phyloP scores from a whole-genome alignment of 2,797 vertebrate species.

The Amniataba percoides region DNA sequence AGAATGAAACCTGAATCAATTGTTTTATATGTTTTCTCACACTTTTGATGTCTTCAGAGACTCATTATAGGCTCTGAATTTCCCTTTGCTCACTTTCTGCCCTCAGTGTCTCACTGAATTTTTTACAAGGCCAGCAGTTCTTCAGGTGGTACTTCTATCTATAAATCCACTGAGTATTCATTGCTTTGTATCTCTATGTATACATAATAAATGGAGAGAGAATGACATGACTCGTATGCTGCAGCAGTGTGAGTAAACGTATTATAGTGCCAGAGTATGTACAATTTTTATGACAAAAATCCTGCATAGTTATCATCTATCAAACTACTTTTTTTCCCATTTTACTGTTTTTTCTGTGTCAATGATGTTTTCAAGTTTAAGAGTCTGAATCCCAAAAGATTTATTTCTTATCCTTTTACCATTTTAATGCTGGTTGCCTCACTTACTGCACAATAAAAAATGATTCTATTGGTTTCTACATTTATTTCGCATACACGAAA shows the following conservation, averaged over 20 bases:
- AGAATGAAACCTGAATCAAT: slow-evolving; percentile 60
- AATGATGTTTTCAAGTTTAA: neutral
- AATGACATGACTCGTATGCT: slow-evolving; percentile 22
- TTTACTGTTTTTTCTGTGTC: neutral
- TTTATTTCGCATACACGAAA: slow-evolving; percentile 38
- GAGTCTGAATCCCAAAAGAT: neutral
- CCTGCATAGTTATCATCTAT: slow-evolving; percentile 3
- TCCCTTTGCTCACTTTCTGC: slow-evolving; percentile 54
- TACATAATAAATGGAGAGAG: slow-evolving; percentile 67
- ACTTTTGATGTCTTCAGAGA: slow-evolving; percentile 65
- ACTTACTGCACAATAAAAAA: slow-evolving; percentile 9
- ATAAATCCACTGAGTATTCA: slow-evolving; percentile 55
- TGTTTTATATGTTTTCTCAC: slow-evolving; percentile 61
- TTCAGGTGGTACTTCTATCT: slow-evolving; percentile 65
- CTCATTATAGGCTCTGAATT: slow-evolving; percentile 67
- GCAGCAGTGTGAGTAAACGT: slow-evolving; percentile 21
- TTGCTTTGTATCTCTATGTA: slow-evolving; percentile 48
- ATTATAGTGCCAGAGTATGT: neutral
- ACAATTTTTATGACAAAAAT: slow-evolving; percentile 13
- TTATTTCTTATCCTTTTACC: neutral
- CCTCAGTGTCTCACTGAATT: slow-evolving; percentile 55
- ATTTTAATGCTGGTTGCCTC: slow-evolving; percentile 10
- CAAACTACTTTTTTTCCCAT: neutral
- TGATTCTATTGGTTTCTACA: slow-evolving; percentile 28
- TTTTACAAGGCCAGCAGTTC: slow-evolving; percentile 61